Conservation (phyloP, 2,888 invertebrate species). For the Brenthis hecate region DNA sequence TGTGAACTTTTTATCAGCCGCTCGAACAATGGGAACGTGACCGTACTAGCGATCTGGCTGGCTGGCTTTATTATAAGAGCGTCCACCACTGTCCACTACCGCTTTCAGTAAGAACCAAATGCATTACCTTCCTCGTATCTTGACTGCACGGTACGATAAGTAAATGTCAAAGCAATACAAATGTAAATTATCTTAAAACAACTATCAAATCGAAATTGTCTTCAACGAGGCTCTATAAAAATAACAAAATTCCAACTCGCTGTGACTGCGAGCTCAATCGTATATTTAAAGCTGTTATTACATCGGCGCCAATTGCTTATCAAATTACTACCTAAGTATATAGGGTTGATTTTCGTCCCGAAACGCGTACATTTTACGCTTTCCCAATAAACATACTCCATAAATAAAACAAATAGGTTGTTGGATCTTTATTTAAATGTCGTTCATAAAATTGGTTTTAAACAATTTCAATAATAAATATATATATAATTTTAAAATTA, state of each 20-base stretch:
- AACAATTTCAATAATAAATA: constrained; percentile 45
- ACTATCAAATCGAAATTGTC: constrained; percentile 54
- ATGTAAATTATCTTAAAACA: constrained; percentile 45
- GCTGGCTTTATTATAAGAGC: constrained; percentile 55
- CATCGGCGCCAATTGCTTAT: constrained; percentile 49
- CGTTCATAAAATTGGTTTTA: constrained; percentile 28
- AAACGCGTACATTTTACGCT: constrained; percentile 46
- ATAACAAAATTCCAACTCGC: constrained; percentile 48
- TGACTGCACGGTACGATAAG: constrained; percentile 49
- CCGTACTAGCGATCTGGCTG: constrained; percentile 66
- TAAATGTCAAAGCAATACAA: constrained; percentile 51
- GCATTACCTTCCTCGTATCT: constrained; percentile 42
- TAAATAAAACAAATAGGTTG: constrained; percentile 46
- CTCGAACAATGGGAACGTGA: constrained; percentile 80
- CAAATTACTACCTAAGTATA: constrained; percentile 41
- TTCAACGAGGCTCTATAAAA: constrained; percentile 52
- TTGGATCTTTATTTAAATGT: constrained; percentile 36
- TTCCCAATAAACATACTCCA: constrained; percentile 47
- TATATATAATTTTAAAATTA: constrained; percentile 1
- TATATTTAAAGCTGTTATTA: constrained; percentile 52
- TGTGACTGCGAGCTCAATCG: constrained; percentile 43
- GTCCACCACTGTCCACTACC: constrained; percentile 48
- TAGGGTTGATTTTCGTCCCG: constrained; percentile 44
- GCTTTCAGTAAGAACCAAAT: constrained; percentile 42
- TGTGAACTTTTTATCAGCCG: constrained; percentile 75